phyloP scores from a whole-genome alignment of 64 coral and sea anemone species.

The Montipora efflorescens region DNA sequence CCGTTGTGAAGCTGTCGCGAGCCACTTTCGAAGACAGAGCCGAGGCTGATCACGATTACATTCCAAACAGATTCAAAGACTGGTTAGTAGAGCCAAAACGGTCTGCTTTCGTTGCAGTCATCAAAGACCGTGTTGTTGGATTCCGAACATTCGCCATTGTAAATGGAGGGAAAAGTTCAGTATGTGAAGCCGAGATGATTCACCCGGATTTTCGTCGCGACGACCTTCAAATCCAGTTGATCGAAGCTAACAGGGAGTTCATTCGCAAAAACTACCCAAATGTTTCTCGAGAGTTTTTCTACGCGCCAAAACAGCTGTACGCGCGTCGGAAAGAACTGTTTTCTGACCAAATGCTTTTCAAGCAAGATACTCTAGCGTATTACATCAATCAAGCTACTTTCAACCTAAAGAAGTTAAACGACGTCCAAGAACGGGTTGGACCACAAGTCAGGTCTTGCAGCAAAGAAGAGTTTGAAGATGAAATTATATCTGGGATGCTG shows the following conservation, averaged over 20 bases:
- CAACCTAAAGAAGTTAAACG: conserved; percentile 1
- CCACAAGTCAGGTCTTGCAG: conserved; percentile 11
- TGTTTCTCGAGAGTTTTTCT: conserved; percentile 38
- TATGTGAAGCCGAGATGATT: neutral
- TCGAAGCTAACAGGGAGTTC: conserved; percentile 8
- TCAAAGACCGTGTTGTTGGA: neutral
- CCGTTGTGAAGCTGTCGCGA: conserved; percentile 10
- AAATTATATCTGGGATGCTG: conserved; percentile 25
- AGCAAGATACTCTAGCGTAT: conserved; percentile 32
- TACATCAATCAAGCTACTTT: conserved; percentile 6
- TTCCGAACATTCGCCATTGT: conserved; percentile 8
- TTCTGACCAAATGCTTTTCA: conserved; percentile 24
- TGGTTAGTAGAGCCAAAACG: conserved; percentile 27
- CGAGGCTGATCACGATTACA: neutral
- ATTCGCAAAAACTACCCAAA: conserved; percentile 36
- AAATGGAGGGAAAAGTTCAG: conserved; percentile 5
- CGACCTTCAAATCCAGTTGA: conserved; percentile 12
- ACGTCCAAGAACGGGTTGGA: neutral
- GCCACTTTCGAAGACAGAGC: conserved; percentile 24
- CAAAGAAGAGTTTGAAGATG: conserved; percentile 39
- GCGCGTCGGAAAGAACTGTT: conserved; percentile 28
- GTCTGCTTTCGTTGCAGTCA: neutral
- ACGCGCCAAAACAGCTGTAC: conserved; percentile 22
- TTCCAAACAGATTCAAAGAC: conserved; percentile 23
- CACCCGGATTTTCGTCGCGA: conserved; percentile 22